Evolutionary conservation across 2,888 invertebrate species (phyloP), one percentile per base, ranked within the genome.

Genomic region (Machimus rusticus): DNA sequence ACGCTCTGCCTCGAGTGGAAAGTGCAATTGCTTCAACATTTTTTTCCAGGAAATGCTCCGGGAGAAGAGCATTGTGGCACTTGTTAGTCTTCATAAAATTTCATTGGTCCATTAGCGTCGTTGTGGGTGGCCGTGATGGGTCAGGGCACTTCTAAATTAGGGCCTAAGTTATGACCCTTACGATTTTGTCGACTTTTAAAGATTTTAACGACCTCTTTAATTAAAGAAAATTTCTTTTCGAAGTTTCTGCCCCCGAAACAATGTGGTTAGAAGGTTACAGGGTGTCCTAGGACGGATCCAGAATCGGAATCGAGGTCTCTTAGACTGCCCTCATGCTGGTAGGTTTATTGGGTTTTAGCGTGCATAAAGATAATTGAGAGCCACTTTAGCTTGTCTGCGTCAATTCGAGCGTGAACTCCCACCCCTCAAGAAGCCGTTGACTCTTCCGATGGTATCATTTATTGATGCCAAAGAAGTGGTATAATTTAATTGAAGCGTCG

Each of bases 331-430:
- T 84, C 66, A 84, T 84, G 82, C 82, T 57, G 82, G 82, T 84
- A 66, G 82, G 57, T 84, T 84, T 84, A 84, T 84, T 84, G 23
- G 66, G 14, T 84, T 84, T 84, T 84, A 66, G 82, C 82, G 82
- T 84, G 82, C 66, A 66, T 39, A 39, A 66, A 57, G 82, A 66
- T 66, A 84, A 84, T 84, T 84, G 82, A 84, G 82, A 66, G 39
- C 39, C 39, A 84, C 66, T 84, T 84, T 39, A 84, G 66, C 66
- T 66, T 34, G 66, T 66, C 82, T 84, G 39, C 66, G 82, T 84
- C 82, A 84, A 84, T 84, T 84, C 34, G 39, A 23, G 82, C 19
- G 66, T 84, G 46, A 66, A 84, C 66, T 66, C 82, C 82, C 82
- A 84, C 66, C 82, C 82, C 66, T 84, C 39, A 37, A 84, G 57